These are phyloP conservation scores for Dreissena polymorpha DNA, from an alignment of 1,140 invertebrate species.

Conservation along the genomic window DNA sequence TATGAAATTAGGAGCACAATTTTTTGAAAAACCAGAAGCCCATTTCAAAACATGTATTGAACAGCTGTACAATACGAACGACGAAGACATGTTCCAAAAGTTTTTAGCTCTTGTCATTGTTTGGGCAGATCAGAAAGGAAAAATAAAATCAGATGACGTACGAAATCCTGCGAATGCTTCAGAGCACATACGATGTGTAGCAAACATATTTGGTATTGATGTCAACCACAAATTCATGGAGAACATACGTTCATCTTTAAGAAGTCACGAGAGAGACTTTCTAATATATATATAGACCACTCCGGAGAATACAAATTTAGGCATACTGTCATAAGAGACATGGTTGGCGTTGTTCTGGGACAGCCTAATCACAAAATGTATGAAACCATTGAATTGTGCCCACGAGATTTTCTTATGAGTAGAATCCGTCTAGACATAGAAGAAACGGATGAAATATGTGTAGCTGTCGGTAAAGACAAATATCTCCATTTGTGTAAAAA, in stretches of 20 bases:
- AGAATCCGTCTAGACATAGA: not conserved
- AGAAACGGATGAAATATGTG: not conserved
- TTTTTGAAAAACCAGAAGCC: constrained; percentile 30
- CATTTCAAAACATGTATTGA: constrained; percentile 33
- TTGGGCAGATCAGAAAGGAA: constrained; percentile 20
- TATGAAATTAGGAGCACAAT: not conserved
- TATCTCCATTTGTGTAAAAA: constrained; percentile 5
- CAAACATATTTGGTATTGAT: not conserved
- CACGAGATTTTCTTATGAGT: constrained; percentile 20
- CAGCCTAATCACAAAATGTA: not conserved
- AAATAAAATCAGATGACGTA: not conserved
- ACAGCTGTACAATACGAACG: constrained; percentile 12
- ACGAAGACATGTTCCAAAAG: constrained; percentile 3
- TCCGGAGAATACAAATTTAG: constrained; percentile 24
- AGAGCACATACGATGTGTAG: constrained; percentile 10
- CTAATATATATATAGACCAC: constrained; percentile 9
- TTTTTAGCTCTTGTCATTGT: constrained; percentile 40
- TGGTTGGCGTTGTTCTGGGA: constrained; percentile 21
- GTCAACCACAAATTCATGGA: constrained; percentile 10
- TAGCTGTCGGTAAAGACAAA: not conserved
- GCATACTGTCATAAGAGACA: constrained; percentile 29
- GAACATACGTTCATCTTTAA: constrained; percentile 1
- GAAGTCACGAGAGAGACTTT: constrained; percentile 15
- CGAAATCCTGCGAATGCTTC: not conserved
- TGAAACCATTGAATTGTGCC: not conserved